Evolutionary conservation across 1,140 invertebrate genomes (phyloP), one percentile per base, ranked within the genome.

Genomic region (Pogonomyrmex barbatus): DNA sequence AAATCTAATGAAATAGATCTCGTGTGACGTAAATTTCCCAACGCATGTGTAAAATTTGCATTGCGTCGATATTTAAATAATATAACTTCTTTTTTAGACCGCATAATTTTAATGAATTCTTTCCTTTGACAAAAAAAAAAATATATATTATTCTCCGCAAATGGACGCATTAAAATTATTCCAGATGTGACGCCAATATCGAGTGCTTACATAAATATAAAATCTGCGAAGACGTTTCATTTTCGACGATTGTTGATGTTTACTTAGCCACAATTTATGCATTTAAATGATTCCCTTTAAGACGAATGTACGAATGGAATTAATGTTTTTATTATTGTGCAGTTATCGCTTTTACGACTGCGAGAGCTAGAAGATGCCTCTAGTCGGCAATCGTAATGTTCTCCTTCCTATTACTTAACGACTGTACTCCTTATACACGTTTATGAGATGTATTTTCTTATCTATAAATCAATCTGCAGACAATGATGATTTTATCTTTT

Each of bases 11-110:
- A 47, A 77, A 14, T 77, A 77, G 30, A 24, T 24, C 24, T 24
- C 24, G 58, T 58, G 75, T 47, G 56, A 62, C 14, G 30, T 77
- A n/a, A 62, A 62, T 62, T 62, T 62, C 39, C 52, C n/a, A 17
- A 9, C 10, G 52, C n/a, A 60, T 45, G 10, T 12, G 14, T 12
- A 60, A 77, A 47, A 62, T n/a, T n/a, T 77, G 14, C 56, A 77
- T 47, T 30, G 24, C 12, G 14, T 76, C 9, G 14, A 77, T 47
- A 62, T 33, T 62, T 47, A 47, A 77, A n/a, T 24, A 42, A 45
- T 71, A 39, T 0, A 30, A 76, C 2, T 45, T n/a, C 4, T 17
- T 42, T 30, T 58, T 45, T 58, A 42, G 12, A 30, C 42, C 2
- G n/a, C 12, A 58, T 30, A 58, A 75, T 58, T 60, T 62, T 12